These are phyloP conservation scores for Phalera bucephala DNA, from an alignment of 2,888 invertebrate species.

Conservation along the genomic window DNA sequence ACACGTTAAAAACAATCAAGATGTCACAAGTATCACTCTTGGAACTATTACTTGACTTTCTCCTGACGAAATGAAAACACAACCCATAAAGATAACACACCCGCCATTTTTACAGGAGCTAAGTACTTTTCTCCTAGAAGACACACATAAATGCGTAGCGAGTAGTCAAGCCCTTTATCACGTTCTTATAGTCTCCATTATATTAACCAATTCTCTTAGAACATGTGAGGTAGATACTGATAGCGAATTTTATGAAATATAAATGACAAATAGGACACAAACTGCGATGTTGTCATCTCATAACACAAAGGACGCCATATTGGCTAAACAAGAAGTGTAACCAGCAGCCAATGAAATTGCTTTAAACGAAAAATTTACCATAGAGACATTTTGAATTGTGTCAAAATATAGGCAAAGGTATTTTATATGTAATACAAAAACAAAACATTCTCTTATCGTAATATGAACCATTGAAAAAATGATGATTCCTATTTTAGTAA, in stretches of 20 bases:
- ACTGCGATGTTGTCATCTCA: conserved; percentile 83
- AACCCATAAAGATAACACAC: conserved; percentile 79
- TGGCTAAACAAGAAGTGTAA: conserved; percentile 59
- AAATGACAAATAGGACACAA: conserved; percentile 75
- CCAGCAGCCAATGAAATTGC: conserved; percentile 2
- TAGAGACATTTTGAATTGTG: too few species aligned
- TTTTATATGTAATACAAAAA: too few species aligned
- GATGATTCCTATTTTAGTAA: too few species aligned
- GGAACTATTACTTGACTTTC: conserved; percentile 55
- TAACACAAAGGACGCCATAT: conserved; percentile 81
- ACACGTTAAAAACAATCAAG: conserved; percentile 30
- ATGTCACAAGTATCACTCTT: conserved; percentile 38
- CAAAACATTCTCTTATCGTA: too few species aligned
- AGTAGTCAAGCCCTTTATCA: conserved; percentile 37
- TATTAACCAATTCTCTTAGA: conserved; percentile 59
- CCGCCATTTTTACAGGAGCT: conserved; percentile 80
- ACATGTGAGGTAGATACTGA: conserved; percentile 67
- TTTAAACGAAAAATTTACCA: too few species aligned
- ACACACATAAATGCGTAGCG: conserved; percentile 53
- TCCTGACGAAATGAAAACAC: conserved; percentile 72
- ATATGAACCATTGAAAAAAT: too few species aligned
- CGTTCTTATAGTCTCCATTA: conserved; percentile 48
- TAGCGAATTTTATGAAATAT: conserved; percentile 49
- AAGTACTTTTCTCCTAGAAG: conserved; percentile 70
- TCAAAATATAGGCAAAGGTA: too few species aligned